Percentiles rank a stretch among this genome's conserved stretches.
Evolutionary conservation across 2,888 invertebrate species (phyloP).

Genomic region (Linhomoeus sp.): DNA sequence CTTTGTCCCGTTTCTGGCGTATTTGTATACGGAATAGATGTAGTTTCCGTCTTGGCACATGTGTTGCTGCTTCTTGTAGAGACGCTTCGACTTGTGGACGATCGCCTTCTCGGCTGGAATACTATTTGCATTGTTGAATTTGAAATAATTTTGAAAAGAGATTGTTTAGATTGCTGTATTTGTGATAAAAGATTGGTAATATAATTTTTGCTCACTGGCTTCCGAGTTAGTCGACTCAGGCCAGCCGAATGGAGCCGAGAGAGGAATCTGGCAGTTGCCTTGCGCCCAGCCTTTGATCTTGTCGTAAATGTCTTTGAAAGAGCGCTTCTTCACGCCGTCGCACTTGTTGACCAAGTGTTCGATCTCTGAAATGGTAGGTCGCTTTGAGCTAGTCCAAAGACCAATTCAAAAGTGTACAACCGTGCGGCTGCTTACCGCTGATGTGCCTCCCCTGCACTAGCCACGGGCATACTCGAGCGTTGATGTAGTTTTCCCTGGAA

Average conservation of each 20-base stretch:
- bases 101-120: background rate
- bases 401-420: too few species aligned
- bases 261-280: background rate
- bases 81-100: background rate
- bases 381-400: too few species aligned
- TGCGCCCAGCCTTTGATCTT: background rate
- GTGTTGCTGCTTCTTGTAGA: background rate
- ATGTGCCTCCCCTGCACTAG: background rate
- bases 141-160: too few species aligned
- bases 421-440: background rate
- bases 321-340: background rate
- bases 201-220: background rate
- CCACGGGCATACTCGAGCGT: background rate
- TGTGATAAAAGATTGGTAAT: too few species aligned
- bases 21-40: background rate
- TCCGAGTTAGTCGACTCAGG: background rate
- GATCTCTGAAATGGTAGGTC: too few species aligned
- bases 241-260: background rate
- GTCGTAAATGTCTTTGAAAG: background rate
- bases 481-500: background rate
- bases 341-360: slow-evolving; percentile 1
- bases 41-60: slow-evolving; percentile 2
- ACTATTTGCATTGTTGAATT: too few species aligned
- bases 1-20: background rate
- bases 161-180: too few species aligned